Percentiles rank a stretch among this genome's conserved stretches.
Evolutionary conservation across 2,888 invertebrate genomes (phyloP).

Genomic region (Athalia cordata): DNA sequence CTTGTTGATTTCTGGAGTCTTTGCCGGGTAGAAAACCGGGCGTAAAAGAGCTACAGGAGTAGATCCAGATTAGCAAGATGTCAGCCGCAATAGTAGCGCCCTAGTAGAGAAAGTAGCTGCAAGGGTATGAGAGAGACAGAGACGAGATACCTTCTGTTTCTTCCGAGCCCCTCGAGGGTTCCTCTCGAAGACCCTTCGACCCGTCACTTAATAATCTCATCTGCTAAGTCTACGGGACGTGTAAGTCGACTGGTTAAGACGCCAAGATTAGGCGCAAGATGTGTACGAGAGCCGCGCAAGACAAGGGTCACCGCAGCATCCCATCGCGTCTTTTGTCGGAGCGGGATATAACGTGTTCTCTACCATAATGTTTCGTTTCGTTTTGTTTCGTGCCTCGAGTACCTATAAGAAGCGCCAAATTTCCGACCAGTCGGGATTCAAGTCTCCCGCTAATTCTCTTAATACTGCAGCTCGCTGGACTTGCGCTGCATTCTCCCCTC

Average conservation of each 20-base stretch:
- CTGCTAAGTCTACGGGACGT: conserved; percentile 61
- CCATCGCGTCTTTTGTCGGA: conserved; percentile 9
- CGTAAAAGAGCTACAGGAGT: conserved; percentile 9
- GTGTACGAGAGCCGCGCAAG: conserved; percentile 52
- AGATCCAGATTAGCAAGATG: conserved; percentile 41
- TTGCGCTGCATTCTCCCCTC: too few relatives aligned
- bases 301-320: conserved; percentile 49
- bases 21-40: background rate
- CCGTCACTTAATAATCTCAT: conserved; percentile 66
- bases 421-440: background rate
- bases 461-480: too few relatives aligned
- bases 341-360: conserved; percentile 5
- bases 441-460: background rate
- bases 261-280: conserved; percentile 56
- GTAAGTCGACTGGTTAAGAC: conserved; percentile 62
- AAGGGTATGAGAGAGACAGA: background rate
- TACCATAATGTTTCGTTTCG: conserved; percentile 20
- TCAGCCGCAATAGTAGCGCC: conserved; percentile 15
- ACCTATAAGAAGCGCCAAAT: background rate
- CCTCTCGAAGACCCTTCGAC: conserved; percentile 57
- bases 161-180: conserved; percentile 5
- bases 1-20: too few relatives aligned
- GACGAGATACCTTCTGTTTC: conserved; percentile 22
- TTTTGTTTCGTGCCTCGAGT: background rate
- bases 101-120: background rate